phyloP scores from a whole-genome alignment of 1,140 invertebrate genomes.

The Trachymyrmex cornetzi region DNA sequence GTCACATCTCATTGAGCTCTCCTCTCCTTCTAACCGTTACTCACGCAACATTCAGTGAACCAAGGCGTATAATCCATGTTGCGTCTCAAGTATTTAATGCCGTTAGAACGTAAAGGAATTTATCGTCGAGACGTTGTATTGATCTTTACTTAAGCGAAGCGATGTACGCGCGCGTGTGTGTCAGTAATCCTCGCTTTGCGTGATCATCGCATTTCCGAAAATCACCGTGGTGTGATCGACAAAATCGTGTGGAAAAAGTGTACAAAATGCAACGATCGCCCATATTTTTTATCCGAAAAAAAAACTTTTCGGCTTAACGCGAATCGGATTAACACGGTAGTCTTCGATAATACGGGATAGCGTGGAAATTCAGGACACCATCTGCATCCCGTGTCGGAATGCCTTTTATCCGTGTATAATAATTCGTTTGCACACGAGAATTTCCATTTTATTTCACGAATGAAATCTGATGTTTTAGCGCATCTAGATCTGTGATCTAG shows the following conservation, averaged over 20 bases:
- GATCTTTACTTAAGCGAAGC: constrained; percentile 35
- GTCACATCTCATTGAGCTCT: constrained; percentile 30
- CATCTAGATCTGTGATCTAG: neutral
- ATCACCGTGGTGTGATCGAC: constrained; percentile 34
- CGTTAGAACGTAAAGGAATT: constrained; percentile 55
- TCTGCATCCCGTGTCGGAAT: constrained; percentile 1
- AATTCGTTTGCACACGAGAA: constrained; percentile 29
- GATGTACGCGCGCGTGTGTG: neutral
- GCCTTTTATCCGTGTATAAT: neutral
- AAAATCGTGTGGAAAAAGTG: constrained; percentile 14
- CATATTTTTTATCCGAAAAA: constrained; percentile 6
- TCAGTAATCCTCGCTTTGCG: constrained; percentile 48
- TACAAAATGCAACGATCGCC: neutral
- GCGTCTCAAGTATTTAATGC: constrained; percentile 61
- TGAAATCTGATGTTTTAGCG: neutral
- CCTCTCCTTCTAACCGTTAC: constrained; percentile 26
- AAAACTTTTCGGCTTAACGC: constrained; percentile 42
- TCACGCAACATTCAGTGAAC: constrained; percentile 19
- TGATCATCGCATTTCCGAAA: constrained; percentile 55
- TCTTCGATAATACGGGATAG: constrained; percentile 52
- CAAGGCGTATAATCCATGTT: constrained; percentile 8
- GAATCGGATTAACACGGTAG: constrained; percentile 56
- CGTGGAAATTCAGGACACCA: constrained; percentile 35
- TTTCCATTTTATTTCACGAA: constrained; percentile 7
- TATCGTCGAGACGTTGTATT: constrained; percentile 31